Evolutionary conservation across 1,140 invertebrate species (phyloP), one percentile per base, ranked within the genome.

Genomic region (Helicoverpa armigera): DNA sequence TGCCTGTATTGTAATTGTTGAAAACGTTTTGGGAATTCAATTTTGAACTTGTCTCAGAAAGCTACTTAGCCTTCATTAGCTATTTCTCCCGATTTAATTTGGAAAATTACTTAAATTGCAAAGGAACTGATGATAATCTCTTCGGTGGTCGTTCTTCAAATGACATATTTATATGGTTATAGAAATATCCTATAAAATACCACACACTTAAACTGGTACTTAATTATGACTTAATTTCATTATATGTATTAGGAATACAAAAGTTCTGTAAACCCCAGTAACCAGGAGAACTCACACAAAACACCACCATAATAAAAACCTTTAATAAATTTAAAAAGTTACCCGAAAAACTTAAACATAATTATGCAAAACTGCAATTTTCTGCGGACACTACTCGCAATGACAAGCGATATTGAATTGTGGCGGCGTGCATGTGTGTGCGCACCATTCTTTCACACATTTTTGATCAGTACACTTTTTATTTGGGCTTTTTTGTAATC

Each of bases 371-470:
- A 70, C 60, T 48, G 14, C 50, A 51, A 67, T 89, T 83, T 85
- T 82, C 80, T 92, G 91, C 91, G 65, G 79, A 89, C 91, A 85
- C 79, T 94, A 91, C 90, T 53, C 23, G 84, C 87, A 92, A 93
- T 92, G 91, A 92, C 91, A 90, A 87, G 89, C 87, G 87, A 92
- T 94, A 94, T 94, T 91, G 93, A 94, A 93, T 94, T 92, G 90
- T 92, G 91, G 89, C 83, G 58, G 58, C 14, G 12, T 56, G 73
- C 53, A 65, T 60, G 69, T 85, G 86, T 89, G 91, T 88, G 88
- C 83, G 88, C 82, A 85, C 86, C 82, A 91, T 92, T 92, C 91
- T 90, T 93, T 90, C 91, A 91, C 92, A 94, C 91, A 94, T 94
- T 94, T 94, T 94, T 94, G 91, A 92, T 87, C 89, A 86, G 80